Evolutionary conservation across 2,797 vertebrate genomes (phyloP).

Genomic region (Acrossocheilus fasciatus): DNA sequence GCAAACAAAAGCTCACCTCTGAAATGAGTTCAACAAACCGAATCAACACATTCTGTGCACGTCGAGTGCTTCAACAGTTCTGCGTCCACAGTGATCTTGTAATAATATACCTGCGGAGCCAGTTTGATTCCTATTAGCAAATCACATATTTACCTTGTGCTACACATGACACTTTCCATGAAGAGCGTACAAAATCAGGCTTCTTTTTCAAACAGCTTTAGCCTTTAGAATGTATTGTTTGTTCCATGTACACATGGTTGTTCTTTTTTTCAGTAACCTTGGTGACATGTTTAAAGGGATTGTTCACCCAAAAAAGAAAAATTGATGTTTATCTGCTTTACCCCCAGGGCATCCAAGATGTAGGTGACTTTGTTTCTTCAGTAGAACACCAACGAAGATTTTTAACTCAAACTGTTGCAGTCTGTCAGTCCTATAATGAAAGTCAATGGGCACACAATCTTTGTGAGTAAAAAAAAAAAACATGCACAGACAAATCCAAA

Average conservation of each 20-base stretch:
- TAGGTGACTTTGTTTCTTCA: no score
- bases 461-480: no score
- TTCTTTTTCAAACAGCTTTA: background rate
- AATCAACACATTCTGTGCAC: background rate
- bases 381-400: no score
- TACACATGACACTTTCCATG: background rate
- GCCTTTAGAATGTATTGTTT: background rate
- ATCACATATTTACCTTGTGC: background rate
- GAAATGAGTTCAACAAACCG: slow-evolving; percentile 1
- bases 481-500: no score
- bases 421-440: no score
- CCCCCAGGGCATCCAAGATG: no score
- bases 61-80: background rate
- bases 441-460: no score
- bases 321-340: no score
- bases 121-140: slow-evolving; percentile 4
- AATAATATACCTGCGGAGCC: background rate
- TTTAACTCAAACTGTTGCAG: no score
- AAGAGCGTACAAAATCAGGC: background rate
- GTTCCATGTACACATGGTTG: background rate
- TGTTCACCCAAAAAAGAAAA: no score
- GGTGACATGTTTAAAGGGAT: background rate
- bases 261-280: background rate
- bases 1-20: background rate
- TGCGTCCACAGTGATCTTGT: background rate